Conservation (phyloP, 2,797 vertebrate genomes). For the Sebastes variabilis region DNA sequence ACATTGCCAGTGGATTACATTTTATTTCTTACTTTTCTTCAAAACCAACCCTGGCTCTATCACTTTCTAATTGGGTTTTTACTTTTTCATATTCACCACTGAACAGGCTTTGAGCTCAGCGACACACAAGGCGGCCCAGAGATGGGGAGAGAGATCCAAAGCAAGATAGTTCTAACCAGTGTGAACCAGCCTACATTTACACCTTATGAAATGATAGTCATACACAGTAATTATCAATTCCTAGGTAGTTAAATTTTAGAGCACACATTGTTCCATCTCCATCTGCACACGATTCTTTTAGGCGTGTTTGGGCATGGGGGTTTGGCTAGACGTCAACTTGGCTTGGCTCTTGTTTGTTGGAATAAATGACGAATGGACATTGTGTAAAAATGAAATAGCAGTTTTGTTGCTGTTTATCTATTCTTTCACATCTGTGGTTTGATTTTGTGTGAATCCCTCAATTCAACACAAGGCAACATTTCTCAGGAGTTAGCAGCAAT, state of each 20-base stretch:
- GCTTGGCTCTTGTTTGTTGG: neutral
- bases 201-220: neutral
- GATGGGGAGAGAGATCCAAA: neutral
- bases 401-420: neutral
- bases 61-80: conserved; percentile 14
- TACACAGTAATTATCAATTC: neutral
- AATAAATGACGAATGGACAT: neutral
- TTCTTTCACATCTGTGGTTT: neutral
- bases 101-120: neutral
- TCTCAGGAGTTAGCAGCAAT: conserved; percentile 1
- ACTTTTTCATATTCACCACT: neutral
- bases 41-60: neutral
- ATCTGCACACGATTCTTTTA: neutral
- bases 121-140: neutral
- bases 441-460: conserved; percentile 4
- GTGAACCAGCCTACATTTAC: neutral
- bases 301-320: neutral
- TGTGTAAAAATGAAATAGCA: neutral
- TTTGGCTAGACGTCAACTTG: neutral
- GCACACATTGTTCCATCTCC: neutral
- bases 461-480: conserved; percentile 10
- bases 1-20: neutral
- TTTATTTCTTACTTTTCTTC: neutral
- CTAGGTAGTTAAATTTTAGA: neutral
- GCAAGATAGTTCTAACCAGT: neutral